These are phyloP conservation scores for Dicrurus megarhynchus DNA, from an alignment of 2,113 vertebrate species.

Conservation along the genomic window DNA sequence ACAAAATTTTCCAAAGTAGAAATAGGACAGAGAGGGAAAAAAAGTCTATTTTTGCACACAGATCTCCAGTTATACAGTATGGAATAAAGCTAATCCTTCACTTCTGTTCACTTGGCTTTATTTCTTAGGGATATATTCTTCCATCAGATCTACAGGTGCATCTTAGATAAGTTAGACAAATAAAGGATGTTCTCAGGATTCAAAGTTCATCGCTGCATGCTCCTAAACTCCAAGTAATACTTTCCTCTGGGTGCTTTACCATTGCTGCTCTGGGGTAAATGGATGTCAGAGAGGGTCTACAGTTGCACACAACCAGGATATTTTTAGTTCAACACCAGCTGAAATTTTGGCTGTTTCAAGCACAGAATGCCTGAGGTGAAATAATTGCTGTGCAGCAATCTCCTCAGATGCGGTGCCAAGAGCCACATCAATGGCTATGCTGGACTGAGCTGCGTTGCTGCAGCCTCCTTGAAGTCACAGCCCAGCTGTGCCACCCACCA, in stretches of 20 bases:
- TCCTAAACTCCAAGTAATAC: not conserved
- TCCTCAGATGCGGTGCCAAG: conserved; percentile 42
- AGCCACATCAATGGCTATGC: conserved; percentile 25
- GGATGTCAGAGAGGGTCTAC: not conserved
- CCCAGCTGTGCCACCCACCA: not conserved
- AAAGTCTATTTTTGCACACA: conserved; percentile 1
- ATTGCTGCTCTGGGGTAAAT: not conserved
- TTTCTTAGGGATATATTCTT: not conserved
- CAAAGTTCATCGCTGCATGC: not conserved
- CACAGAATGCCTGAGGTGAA: conserved; percentile 39
- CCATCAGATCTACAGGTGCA: not conserved
- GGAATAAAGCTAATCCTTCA: not conserved
- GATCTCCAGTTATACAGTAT: not conserved
- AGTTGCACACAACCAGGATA: not conserved
- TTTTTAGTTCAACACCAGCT: conserved; percentile 36
- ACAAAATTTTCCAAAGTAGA: not conserved
- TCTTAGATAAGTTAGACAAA: not conserved
- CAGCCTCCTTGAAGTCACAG: not conserved
- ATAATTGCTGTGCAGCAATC: not conserved
- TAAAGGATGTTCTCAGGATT: not conserved
- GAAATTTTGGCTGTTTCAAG: conserved; percentile 33
- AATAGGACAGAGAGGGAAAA: not conserved
- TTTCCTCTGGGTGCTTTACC: not conserved
- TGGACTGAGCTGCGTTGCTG: not conserved
- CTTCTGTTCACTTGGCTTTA: not conserved